phyloP scores from a whole-genome alignment of 2,113 vertebrate genomes.

The Butastur rufipennis region DNA sequence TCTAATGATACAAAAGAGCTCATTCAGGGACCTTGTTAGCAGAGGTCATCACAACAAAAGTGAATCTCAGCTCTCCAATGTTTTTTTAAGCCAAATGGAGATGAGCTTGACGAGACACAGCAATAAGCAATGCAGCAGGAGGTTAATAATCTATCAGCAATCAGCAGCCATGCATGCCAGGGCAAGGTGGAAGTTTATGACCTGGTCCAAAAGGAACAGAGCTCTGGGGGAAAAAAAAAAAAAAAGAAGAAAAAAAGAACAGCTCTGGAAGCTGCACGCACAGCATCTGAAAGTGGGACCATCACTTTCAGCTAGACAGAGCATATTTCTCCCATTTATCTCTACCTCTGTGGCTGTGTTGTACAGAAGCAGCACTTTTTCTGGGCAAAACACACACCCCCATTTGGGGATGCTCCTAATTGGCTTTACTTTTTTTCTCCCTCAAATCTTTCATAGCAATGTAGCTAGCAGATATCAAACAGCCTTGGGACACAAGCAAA shows the following conservation, averaged over 20 bases:
- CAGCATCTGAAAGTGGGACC: background rate
- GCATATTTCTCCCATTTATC: background rate
- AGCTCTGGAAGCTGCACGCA: background rate
- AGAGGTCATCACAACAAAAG: conserved; percentile 21
- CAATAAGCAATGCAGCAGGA: background rate
- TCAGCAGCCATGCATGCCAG: background rate
- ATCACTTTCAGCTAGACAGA: background rate
- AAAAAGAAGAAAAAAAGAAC: no score
- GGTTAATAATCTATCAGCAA: background rate
- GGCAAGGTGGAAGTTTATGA: background rate
- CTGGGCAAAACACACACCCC: background rate
- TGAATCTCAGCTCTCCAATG: background rate
- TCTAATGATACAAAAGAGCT: conserved; percentile 19
- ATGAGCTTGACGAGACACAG: background rate
- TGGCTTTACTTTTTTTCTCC: background rate
- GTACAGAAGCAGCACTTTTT: background rate
- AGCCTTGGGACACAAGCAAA: background rate
- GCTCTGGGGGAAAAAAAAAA: background rate
- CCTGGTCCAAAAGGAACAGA: background rate
- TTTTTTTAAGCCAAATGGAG: conserved; percentile 1
- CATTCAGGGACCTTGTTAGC: background rate
- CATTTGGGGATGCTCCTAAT: background rate
- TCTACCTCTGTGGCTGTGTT: background rate
- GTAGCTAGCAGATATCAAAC: background rate
- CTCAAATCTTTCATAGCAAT: background rate